Evolutionary conservation across 2,113 vertebrate genomes (phyloP).

Genomic region (Platysteira castanea): DNA sequence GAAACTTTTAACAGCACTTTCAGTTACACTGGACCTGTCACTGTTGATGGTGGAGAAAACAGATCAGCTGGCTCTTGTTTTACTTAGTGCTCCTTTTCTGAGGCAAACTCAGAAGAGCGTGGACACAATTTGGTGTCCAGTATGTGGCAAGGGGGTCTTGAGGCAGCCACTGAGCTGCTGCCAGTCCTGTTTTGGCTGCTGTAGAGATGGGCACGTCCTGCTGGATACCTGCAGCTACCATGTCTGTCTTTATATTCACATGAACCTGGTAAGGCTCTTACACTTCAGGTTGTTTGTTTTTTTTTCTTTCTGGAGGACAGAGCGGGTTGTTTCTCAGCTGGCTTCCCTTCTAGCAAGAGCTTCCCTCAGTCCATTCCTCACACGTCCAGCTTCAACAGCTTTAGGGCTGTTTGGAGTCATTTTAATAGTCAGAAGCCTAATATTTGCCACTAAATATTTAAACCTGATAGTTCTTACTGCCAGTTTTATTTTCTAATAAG

Average conservation of each 20-base stretch:
- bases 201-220: accelerated
- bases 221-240: accelerated
- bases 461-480: neutral
- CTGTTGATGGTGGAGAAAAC: too few species aligned
- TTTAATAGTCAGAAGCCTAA: neutral
- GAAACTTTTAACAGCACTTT: neutral
- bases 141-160: neutral
- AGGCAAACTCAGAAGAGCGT: neutral
- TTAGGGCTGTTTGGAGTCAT: neutral
- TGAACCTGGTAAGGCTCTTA: neutral
- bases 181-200: accelerated
- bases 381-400: neutral
- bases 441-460: neutral
- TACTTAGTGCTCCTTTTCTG: neutral
- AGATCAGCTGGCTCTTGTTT: neutral
- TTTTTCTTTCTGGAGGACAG: neutral
- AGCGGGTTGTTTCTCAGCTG: neutral
- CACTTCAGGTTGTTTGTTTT: neutral
- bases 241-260: accelerated
- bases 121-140: neutral
- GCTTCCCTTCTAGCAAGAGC: neutral
- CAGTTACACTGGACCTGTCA: neutral
- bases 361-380: neutral
- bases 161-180: neutral
- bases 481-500: neutral